Evolutionary conservation across 2,113 vertebrate genomes (phyloP), one percentile per base, ranked within the genome.

Genomic region (Onychostruthus taczanowskii): DNA sequence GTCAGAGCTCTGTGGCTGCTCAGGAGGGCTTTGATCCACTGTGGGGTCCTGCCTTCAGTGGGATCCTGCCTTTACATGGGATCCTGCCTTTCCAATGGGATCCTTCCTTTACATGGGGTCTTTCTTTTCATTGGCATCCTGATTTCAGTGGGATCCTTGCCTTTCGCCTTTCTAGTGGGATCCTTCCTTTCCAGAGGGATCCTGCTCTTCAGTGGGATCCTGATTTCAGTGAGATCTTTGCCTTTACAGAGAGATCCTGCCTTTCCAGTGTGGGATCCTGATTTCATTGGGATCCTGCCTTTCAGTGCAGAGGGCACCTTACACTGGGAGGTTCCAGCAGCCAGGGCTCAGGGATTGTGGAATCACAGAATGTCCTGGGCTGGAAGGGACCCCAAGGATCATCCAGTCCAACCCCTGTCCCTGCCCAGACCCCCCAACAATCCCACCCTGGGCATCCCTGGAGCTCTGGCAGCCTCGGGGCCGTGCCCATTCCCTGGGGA

Each of bases 361-460:
- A 24, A 23, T n/a, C 72, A 10, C 13, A 15, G 28, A 41, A 46
- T 1, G 0, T 5, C 12, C 44, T 58, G 37, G 12, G 27, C 31
- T 81, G 26, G 17, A n/a, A 59, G 14, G 17, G 21, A 31, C 35
- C 18, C 0, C 2, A 1, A 4, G 26, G 35, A 27, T 11, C 3
- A 43, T 0, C 12, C 2, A 49, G 1, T 0, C 1, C 58, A 35
- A 0, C 7, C 3, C 43, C 21, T 0, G 3, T 0, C 37, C 83
- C 62, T 86, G 44, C 72, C 6, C 72, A 52, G 21, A 14, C 26
- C 26, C 26, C 47, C 47, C 39, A 53, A 1, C 35, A 87, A 2
- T 0, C 75, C 30, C 75, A 13, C 1, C 30, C 85, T 49, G 75
- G 1, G 6, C 49, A 47, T 8, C 35, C 85, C 76, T 87, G 84